Evolutionary conservation across 2,113 vertebrate genomes (phyloP).

Genomic region (Stegostoma tigrinum): DNA sequence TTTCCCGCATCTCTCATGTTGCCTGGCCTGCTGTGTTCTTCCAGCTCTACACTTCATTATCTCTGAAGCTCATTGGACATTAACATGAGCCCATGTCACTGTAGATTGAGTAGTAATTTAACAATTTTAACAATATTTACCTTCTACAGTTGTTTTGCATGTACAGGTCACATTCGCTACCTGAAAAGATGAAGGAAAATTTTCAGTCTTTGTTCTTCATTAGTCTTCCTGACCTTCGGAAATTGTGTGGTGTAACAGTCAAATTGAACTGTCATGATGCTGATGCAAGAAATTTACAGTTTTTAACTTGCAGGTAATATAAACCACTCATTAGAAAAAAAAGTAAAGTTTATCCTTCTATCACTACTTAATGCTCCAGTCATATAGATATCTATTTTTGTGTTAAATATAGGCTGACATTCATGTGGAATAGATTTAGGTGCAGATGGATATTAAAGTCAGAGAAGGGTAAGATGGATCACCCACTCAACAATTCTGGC

Average conservation of each 20-base stretch:
- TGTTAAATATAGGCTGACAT: neutral
- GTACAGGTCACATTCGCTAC: neutral
- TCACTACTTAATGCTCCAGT: neutral
- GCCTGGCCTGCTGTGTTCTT: no score
- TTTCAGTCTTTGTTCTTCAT: conserved; percentile 64
- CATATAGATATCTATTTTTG: neutral
- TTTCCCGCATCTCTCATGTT: no score
- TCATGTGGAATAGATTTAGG: neutral
- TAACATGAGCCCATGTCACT: neutral
- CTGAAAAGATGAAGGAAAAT: conserved; percentile 42
- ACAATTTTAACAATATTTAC: neutral
- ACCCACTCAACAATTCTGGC: no score
- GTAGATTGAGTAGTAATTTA: neutral
- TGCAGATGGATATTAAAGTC: neutral
- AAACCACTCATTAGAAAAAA: neutral
- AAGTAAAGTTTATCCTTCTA: neutral
- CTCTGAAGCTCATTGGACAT: neutral
- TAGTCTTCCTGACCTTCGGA: conserved; percentile 60
- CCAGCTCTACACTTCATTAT: no score
- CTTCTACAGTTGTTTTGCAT: neutral
- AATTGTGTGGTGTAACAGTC: conserved; percentile 59
- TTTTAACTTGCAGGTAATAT: conserved; percentile 73
- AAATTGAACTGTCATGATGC: conserved; percentile 48
- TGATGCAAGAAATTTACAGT: conserved; percentile 61
- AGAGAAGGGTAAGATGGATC: neutral